Conservation (phyloP, 2,797 vertebrate genomes). For the Hemitrygon akajei region DNA sequence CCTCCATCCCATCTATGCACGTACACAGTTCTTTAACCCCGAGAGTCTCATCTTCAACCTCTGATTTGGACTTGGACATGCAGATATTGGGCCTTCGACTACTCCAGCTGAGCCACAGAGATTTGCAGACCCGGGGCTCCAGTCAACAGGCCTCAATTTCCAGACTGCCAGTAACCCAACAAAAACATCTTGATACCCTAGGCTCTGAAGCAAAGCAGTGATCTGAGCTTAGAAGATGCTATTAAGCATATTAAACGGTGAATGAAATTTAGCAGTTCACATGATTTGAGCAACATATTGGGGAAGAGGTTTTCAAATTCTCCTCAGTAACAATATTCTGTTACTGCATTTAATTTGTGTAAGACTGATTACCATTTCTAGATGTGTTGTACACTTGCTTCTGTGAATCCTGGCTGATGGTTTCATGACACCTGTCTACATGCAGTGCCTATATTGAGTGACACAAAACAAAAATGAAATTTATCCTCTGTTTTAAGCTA, state of each 20-base stretch:
- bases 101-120: no score
- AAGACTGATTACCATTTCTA: background rate
- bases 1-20: no score
- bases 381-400: background rate
- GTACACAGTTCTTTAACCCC: no score
- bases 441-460: background rate
- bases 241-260: background rate
- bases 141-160: no score
- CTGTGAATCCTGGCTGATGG: background rate
- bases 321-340: background rate
- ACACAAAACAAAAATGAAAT: background rate
- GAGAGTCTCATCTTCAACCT: no score
- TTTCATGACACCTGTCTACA: background rate
- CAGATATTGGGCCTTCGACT: no score
- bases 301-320: no score
- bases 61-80: no score
- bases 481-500: background rate
- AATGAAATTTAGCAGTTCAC: background rate
- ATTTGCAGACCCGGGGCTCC: no score
- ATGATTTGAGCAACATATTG: background rate
- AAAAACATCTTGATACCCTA: no score
- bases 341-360: background rate
- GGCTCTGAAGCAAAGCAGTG: no score
- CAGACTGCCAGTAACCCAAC: no score
- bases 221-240: background rate